Base-by-base conservation (phyloP, 1,140 invertebrate species). In the Drosophila mauritiana region DNA sequence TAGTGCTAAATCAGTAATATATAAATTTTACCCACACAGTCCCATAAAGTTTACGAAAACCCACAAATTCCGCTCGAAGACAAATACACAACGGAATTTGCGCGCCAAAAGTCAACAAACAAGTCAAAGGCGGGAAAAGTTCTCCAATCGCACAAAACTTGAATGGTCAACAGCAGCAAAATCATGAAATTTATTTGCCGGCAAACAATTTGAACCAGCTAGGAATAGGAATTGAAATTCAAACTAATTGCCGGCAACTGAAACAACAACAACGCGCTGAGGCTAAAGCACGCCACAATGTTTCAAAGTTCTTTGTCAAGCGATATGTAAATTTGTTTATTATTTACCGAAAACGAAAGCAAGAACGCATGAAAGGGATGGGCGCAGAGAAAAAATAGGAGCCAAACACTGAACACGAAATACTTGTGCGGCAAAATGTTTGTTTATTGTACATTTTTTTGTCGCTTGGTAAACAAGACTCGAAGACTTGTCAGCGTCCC, bases 261-360 rank as follows among this genome's bases (percentile, higher is more conserved):
- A 62, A 81, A 58, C 43, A 48, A 65, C 43, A 48, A 65, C 27
- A 59, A 34, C n/a, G 48, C 22, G 46, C 37, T 12, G 4, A 11
- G 4, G 6, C 42, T n/a, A 34, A 20, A n/a, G 13, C 65, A 68
- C 34, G 52, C 55, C 65, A 89, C 85, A 89, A 89, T 89, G 84
- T 90, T 72, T 72, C 61, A 80, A 69, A 80, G 73, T 78, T 78
- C 80, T 64, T 64, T 80, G 84, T 89, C 80, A 83, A 89, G 63
- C 62, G 80, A 80, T 89, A 88, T 84, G 84, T 89, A 89, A 78
- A 89, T 89, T 84, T 89, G 80, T 89, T 84, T 84, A 84, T 84
- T 90, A 80, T 90, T 84, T 74, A 74, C 53, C 69, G 80, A 57
- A 73, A 65, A 68, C 62, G 65, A 59, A 68, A 67, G 53, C 22